Evolutionary conservation across 2,888 invertebrate genomes (phyloP).

Genomic region (Parelbella ahira): DNA sequence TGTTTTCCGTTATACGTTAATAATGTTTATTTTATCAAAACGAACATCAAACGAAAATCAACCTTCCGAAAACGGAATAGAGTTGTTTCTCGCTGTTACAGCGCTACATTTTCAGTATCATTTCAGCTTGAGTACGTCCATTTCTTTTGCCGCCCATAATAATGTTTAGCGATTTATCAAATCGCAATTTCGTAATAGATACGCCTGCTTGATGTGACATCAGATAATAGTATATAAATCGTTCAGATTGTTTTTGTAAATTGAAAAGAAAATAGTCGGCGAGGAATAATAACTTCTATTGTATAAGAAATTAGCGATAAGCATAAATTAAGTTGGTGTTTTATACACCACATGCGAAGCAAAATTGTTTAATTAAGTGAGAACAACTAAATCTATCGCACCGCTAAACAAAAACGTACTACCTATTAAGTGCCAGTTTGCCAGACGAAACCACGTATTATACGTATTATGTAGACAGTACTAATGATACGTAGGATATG

Average conservation of each 20-base stretch:
- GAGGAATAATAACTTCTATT: neutral
- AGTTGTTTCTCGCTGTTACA: conserved; percentile 39
- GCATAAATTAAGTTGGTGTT: too few relatives aligned
- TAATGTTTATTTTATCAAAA: conserved; percentile 58
- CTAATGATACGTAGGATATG: too few relatives aligned
- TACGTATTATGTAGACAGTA: too few relatives aligned
- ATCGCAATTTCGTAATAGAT: conserved; percentile 79
- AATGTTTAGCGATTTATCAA: conserved; percentile 79
- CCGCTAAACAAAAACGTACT: too few relatives aligned
- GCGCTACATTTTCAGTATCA: conserved; percentile 42
- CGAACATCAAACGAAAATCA: conserved; percentile 31
- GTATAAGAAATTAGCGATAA: too few relatives aligned
- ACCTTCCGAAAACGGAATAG: conserved; percentile 38
- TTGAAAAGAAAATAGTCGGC: conserved; percentile 10
- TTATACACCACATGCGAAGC: too few relatives aligned
- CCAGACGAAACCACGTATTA: too few relatives aligned
- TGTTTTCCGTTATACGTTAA: conserved; percentile 63
- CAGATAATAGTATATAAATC: conserved; percentile 61
- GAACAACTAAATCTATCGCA: too few relatives aligned
- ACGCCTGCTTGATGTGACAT: conserved; percentile 66
- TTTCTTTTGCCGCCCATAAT: conserved; percentile 76
- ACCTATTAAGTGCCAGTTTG: too few relatives aligned
- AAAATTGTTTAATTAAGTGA: too few relatives aligned
- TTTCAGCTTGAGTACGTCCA: conserved; percentile 68
- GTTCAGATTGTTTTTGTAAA: conserved; percentile 34